phyloP scores from a whole-genome alignment of 2,888 invertebrate species.

The Apamea monoglypha region DNA sequence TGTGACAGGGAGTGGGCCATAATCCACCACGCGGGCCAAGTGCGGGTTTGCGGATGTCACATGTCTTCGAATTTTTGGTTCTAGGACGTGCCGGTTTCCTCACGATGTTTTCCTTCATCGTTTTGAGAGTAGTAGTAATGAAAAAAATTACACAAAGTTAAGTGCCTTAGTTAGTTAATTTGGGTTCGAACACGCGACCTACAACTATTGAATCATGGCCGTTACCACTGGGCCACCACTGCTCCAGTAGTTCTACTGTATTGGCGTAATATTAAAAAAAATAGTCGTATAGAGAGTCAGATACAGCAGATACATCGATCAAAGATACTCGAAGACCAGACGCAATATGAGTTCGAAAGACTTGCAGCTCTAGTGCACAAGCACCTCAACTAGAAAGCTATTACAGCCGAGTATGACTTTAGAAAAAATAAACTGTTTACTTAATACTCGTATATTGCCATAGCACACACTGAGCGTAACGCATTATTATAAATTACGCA shows the following conservation, averaged over 20 bases:
- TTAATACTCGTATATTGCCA: constrained; percentile 5
- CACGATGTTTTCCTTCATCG: not conserved
- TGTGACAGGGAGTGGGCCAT: not conserved
- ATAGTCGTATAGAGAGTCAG: constrained; percentile 1
- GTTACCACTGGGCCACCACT: not conserved
- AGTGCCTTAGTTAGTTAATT: no score
- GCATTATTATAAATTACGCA: constrained; percentile 20
- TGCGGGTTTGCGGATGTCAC: not conserved
- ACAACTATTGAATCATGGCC: not conserved
- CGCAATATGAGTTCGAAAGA: not conserved
- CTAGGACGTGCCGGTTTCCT: not conserved
- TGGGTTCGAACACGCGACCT: not conserved
- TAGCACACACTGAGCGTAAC: constrained; percentile 9
- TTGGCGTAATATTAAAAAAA: not conserved
- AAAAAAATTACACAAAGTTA: not conserved
- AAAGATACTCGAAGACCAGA: constrained; percentile 4
- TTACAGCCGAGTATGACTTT: constrained; percentile 18
- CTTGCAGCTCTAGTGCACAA: constrained; percentile 7
- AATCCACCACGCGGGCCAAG: not conserved
- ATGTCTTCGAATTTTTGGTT: not conserved
- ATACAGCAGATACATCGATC: not conserved
- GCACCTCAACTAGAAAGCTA: constrained; percentile 50
- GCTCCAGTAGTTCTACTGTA: not conserved
- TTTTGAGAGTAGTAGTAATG: not conserved
- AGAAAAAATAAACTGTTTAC: constrained; percentile 24